phyloP scores from a whole-genome alignment of 2,113 vertebrate species.

The Otis tarda region DNA sequence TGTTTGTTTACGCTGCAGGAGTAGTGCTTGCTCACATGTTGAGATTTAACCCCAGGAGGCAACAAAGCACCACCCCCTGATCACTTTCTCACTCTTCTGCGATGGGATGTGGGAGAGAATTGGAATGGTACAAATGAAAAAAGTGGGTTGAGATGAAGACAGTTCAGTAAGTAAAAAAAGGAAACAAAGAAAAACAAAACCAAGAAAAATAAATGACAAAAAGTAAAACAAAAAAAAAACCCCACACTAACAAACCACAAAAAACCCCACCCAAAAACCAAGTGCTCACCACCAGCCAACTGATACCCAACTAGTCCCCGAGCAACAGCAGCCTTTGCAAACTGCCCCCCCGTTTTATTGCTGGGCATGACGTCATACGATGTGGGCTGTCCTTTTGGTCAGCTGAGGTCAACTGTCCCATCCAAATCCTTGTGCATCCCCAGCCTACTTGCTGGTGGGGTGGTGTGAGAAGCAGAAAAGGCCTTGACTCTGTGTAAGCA shows the following conservation, averaged over 20 bases:
- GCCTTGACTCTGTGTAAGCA: not conserved
- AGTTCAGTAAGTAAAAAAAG: not conserved
- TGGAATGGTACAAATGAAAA: not conserved
- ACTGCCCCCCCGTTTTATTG: not conserved
- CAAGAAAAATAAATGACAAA: not conserved
- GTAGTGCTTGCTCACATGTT: accelerated
- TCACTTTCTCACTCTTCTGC: not conserved
- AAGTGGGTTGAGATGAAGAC: not conserved
- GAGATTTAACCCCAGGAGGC: not conserved
- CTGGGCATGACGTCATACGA: too few species aligned
- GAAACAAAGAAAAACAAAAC: not conserved
- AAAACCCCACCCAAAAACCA: not conserved
- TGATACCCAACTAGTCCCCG: not conserved
- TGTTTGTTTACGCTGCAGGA: not conserved
- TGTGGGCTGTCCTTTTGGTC: not conserved
- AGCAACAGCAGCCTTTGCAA: not conserved
- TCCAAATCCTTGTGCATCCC: too few species aligned
- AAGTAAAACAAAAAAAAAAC: not conserved
- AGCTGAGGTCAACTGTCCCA: not conserved
- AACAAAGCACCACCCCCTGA: not conserved
- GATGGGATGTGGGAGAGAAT: not conserved
- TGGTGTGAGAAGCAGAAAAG: not conserved
- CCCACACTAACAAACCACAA: not conserved
- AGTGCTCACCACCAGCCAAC: accelerated
- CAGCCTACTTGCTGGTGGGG: not conserved